phyloP scores from a whole-genome alignment of 2,113 vertebrate genomes.

The Siniperca knerii region DNA sequence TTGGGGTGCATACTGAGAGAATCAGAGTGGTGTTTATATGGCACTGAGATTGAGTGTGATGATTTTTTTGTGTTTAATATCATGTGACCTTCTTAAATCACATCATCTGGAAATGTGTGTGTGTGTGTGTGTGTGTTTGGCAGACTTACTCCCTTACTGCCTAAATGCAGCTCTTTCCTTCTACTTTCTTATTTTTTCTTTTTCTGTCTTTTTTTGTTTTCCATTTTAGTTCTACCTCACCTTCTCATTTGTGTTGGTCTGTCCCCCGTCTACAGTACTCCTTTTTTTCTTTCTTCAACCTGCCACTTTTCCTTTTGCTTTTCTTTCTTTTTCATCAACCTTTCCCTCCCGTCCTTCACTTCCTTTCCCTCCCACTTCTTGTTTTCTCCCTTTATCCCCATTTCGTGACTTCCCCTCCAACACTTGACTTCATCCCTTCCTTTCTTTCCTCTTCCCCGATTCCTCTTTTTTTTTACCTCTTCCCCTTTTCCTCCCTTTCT shows the following conservation, averaged over 20 bases:
- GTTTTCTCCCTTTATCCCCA: background rate
- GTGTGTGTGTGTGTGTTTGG: slow-evolving; percentile 4
- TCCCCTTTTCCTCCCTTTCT: background rate
- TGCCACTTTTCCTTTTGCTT: background rate
- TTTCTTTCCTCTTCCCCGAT: background rate
- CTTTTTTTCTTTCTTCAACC: background rate
- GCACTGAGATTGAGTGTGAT: slow-evolving; percentile 36
- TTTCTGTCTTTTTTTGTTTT: background rate
- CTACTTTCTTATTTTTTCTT: background rate
- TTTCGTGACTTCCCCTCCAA: too few relatives aligned
- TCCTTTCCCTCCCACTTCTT: background rate
- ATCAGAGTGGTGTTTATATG: slow-evolving; percentile 40
- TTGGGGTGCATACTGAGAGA: slow-evolving; percentile 44
- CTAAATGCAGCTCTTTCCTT: background rate
- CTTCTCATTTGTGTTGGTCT: background rate
- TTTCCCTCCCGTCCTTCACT: background rate
- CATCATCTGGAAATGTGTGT: slow-evolving; percentile 13
- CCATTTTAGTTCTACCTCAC: background rate
- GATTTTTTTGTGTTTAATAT: slow-evolving; percentile 25
- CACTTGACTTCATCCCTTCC: too few relatives aligned
- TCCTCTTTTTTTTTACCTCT: too few relatives aligned
- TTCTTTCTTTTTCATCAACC: background rate
- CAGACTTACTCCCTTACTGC: background rate
- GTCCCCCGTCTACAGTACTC: background rate
- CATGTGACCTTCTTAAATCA: slow-evolving; percentile 37